Percentiles rank a stretch among this genome's conserved stretches.
These are phyloP conservation scores for Oncopodura yosiiana DNA, from an alignment of 1,140 invertebrate genomes.

Conservation along the genomic window DNA sequence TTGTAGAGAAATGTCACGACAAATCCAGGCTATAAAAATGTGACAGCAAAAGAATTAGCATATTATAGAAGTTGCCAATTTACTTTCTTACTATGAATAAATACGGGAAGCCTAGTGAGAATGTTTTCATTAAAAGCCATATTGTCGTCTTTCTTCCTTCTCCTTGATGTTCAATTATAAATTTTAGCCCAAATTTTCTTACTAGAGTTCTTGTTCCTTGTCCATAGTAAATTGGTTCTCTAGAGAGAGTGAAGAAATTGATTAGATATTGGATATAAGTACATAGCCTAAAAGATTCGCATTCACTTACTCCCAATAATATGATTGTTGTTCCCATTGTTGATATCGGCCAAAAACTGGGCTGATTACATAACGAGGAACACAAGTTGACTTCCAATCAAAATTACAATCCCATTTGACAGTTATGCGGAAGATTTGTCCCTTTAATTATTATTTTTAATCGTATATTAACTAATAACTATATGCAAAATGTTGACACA, in stretches of 20 bases:
- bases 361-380: conserved; percentile 15
- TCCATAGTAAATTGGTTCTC: conserved; percentile 19
- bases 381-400: conserved; percentile 19
- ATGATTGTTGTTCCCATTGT: conserved; percentile 23
- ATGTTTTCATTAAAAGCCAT: conserved; percentile 25
- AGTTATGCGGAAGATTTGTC: conserved; percentile 22
- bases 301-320: conserved; percentile 21
- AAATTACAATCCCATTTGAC: conserved; percentile 23
- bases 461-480: background rate
- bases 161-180: conserved; percentile 22
- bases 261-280: background rate
- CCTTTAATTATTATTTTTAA: background rate
- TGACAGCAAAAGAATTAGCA: background rate
- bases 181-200: conserved; percentile 22
- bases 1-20: conserved; percentile 21
- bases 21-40: conserved; percentile 18
- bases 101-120: conserved; percentile 24
- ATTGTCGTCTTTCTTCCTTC: conserved; percentile 22
- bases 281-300: too few species aligned
- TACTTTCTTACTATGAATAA: conserved; percentile 18
- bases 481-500: too few species aligned
- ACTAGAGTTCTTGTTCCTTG: conserved; percentile 17
- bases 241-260: background rate
- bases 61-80: background rate
- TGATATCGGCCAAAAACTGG: conserved; percentile 17